Percentiles rank a stretch among this genome's conserved stretches.
Evolutionary conservation across 2,888 invertebrate genomes (phyloP).

Genomic region (Lasioglossum marginatum): DNA sequence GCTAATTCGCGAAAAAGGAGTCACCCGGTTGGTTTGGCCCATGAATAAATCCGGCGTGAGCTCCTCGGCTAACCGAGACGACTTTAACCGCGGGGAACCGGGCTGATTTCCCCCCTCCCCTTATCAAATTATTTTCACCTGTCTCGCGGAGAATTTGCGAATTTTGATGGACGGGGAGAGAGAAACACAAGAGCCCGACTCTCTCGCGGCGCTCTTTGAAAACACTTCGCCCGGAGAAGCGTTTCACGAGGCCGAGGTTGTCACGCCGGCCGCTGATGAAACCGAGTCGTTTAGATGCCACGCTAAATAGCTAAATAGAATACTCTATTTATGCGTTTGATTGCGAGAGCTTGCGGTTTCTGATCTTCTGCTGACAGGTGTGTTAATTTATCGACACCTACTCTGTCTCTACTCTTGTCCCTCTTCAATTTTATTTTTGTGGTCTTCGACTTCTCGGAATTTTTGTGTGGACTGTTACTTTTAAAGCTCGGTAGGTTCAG

Average conservation of each 20-base stretch:
- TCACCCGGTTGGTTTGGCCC: conserved; percentile 57
- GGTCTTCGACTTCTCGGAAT: too few relatives aligned
- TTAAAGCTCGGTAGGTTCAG: too few relatives aligned
- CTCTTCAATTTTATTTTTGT: neutral
- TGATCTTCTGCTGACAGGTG: neutral
- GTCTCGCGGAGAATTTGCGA: neutral
- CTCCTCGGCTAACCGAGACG: conserved; percentile 33
- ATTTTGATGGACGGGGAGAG: neutral
- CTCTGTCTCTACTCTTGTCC: neutral
- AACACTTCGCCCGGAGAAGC: neutral
- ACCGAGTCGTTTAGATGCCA: neutral
- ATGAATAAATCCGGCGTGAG: conserved; percentile 68
- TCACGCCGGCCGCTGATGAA: conserved; percentile 3
- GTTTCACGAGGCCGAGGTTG: neutral
- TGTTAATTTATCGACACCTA: neutral
- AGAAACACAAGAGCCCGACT: neutral
- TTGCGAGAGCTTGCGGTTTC: neutral
- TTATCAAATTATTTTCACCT: conserved; percentile 29
- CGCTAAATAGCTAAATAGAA: neutral
- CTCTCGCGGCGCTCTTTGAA: neutral
- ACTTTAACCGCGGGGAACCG: neutral
- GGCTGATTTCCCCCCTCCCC: neutral
- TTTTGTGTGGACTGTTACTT: too few relatives aligned
- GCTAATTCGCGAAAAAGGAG: conserved; percentile 74
- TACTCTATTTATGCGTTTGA: neutral